Conservation (phyloP, 2,888 invertebrate genomes). For the Ametastegia equiseti region DNA sequence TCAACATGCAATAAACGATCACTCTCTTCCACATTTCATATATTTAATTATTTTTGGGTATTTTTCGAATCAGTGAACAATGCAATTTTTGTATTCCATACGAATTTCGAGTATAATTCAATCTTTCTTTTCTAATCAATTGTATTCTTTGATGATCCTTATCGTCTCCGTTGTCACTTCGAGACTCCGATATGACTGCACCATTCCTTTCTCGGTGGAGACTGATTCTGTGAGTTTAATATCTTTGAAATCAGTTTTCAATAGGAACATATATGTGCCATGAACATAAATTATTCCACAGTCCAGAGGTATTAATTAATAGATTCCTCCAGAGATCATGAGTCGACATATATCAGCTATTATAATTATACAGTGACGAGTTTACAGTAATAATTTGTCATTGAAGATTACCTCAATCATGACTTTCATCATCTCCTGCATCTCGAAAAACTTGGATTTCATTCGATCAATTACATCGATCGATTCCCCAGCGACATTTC, state of each 20-base stretch:
- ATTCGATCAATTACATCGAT: conserved; percentile 6
- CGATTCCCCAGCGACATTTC: not conserved
- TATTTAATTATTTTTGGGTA: not conserved
- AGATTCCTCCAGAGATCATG: not conserved
- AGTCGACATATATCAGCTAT: not conserved
- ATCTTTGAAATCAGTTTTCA: not conserved
- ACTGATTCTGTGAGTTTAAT: not conserved
- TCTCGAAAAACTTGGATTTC: conserved; percentile 29
- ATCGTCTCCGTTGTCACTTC: not conserved
- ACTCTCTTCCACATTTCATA: not conserved
- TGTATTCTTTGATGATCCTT: not conserved
- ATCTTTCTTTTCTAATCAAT: not conserved
- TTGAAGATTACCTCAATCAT: conserved; percentile 20
- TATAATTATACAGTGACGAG: conserved; percentile 3
- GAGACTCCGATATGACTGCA: not conserved
- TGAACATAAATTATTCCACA: not conserved
- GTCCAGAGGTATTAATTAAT: not conserved
- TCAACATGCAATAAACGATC: not conserved
- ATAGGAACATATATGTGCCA: not conserved
- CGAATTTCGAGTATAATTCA: not conserved
- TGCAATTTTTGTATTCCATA: not conserved
- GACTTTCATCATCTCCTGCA: conserved; percentile 37
- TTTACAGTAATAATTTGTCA: not conserved
- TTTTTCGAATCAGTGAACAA: not conserved
- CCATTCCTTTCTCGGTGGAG: conserved; percentile 9